Evolutionary conservation across 1,140 invertebrate genomes (phyloP).

Genomic region (Bombus picipes): DNA sequence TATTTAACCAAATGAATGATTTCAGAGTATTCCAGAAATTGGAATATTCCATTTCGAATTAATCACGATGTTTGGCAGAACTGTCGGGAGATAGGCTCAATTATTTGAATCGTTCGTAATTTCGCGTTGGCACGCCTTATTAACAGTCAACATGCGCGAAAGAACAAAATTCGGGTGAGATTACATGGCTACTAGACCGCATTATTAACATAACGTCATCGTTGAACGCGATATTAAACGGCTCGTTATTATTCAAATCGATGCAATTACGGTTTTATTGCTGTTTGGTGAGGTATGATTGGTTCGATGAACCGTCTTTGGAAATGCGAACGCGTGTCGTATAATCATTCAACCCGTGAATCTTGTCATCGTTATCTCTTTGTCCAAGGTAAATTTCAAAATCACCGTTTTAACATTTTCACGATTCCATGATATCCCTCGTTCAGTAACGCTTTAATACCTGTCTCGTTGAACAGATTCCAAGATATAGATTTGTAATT

Average conservation of each 20-base stretch:
- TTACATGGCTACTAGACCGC: not conserved
- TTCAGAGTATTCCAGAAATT: too few relatives aligned
- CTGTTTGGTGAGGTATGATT: not conserved
- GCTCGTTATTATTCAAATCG: constrained; percentile 26
- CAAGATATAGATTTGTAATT: not conserved
- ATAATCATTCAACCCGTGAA: not conserved
- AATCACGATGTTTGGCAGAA: not conserved
- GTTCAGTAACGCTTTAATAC: not conserved
- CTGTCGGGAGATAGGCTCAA: not conserved
- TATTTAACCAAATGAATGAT: too few relatives aligned
- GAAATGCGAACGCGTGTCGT: not conserved
- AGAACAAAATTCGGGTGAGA: constrained; percentile 3
- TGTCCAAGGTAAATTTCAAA: not conserved
- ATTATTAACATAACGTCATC: constrained; percentile 28
- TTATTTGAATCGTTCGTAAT: not conserved
- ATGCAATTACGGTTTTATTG: constrained; percentile 23
- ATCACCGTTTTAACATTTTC: not conserved
- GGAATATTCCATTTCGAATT: not conserved
- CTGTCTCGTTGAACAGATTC: not conserved
- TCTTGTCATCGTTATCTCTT: not conserved
- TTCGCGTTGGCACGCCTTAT: constrained; percentile 7
- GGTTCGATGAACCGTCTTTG: constrained; percentile 4
- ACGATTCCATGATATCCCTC: not conserved
- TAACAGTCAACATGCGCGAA: constrained; percentile 22
- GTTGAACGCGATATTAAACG: constrained; percentile 18